phyloP scores from a whole-genome alignment of 2,888 invertebrate genomes.

The Linnaemya vulpina region DNA sequence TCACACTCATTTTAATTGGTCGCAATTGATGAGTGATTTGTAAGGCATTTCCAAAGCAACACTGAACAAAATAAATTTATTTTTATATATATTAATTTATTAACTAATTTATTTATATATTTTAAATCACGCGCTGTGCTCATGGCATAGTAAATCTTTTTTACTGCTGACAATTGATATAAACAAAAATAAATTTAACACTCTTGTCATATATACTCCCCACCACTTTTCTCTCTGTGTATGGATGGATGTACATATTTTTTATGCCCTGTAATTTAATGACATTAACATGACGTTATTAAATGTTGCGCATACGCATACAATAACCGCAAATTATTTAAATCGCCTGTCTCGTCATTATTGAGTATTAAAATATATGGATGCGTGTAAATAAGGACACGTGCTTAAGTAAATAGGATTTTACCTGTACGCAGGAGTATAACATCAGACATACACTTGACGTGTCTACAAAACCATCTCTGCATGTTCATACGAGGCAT shows the following conservation, averaged over 20 bases:
- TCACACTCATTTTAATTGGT: constrained; percentile 79
- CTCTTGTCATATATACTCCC: neutral
- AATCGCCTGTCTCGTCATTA: constrained; percentile 82
- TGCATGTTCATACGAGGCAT: neutral
- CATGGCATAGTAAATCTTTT: neutral
- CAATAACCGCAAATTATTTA: constrained; percentile 82
- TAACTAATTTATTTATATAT: neutral
- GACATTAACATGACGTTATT: constrained; percentile 73
- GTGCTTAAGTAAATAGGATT: constrained; percentile 66
- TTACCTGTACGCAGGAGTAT: constrained; percentile 35
- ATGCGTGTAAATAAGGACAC: constrained; percentile 72
- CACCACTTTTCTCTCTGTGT: neutral
- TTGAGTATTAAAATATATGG: constrained; percentile 79
- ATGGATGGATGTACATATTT: neutral
- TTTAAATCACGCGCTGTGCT: neutral
- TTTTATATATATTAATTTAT: too few relatives aligned
- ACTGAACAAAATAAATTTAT: constrained; percentile 14
- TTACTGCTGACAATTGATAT: neutral
- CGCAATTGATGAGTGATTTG: constrained; percentile 78
- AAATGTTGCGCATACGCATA: constrained; percentile 82
- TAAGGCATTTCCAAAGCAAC: constrained; percentile 22
- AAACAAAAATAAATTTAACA: neutral
- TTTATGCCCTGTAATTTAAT: constrained; percentile 48
- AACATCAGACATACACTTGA: neutral
- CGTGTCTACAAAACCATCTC: constrained; percentile 1